Evolutionary conservation across 1,140 invertebrate genomes (phyloP), one percentile per base, ranked within the genome.

Genomic region (Nebria ingens): DNA sequence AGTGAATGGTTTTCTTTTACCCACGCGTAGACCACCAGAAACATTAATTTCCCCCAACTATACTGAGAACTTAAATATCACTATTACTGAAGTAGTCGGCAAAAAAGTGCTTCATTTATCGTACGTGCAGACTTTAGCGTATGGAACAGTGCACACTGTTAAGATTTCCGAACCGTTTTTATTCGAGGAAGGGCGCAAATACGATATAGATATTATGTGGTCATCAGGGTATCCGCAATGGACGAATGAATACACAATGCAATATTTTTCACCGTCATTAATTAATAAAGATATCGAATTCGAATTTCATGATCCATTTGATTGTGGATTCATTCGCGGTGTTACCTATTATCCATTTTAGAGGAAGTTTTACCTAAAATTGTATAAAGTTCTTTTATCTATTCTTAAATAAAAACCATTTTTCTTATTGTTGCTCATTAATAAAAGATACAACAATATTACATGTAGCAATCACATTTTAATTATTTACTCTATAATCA

Each of bases 1-100:
- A 60, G 61, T 76, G 19, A 73, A 72, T 56, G 69, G 71, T 21
- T 58, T 76, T 2, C 68, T 59, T 59, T 61, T 76, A 21, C 71
- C 71, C 21, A 71, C 73, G 12, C 68, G 70, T 55, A 71, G 71
- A 65, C 65, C 69, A 40, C 67, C 71, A 23, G 6, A 45, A 45
- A 45, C 15, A 9, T 12, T 4, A 12, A 9, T 34, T 9, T 45
- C 40, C 9, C 4, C 13, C 3, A 25, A 25, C 19, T 53, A 53
- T 13, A n/a, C 12, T 2, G 52, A 25, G 4, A 1, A 4, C 4
- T 19, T 53, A 4, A 34, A 15, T 17, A n/a, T 53, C 1, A 23
- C 21, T 19, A 25, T 53, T n/a, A 53, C 22, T 1, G 22, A 53
- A 29, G 15, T 11, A 3, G 9, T 11, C 17, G 17, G 15, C 17